phyloP scores from a whole-genome alignment of 2,113 vertebrate genomes.

The Tinamus guttatus region DNA sequence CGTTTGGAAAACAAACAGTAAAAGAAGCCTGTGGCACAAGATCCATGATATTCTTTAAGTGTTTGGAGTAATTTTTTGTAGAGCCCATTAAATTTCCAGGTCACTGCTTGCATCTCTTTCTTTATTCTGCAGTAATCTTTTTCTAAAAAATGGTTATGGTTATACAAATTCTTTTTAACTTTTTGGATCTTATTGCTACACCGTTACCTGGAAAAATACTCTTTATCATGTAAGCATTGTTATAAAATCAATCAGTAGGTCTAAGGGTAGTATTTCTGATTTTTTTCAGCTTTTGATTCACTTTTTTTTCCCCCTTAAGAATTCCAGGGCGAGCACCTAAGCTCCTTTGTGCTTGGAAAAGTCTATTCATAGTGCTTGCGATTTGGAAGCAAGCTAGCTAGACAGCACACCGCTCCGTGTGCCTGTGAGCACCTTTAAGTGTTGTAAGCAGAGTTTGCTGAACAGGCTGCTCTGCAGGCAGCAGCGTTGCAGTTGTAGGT shows the following conservation, averaged over 20 bases:
- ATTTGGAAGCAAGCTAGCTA: not conserved
- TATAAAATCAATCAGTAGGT: not conserved
- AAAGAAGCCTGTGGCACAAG: not conserved
- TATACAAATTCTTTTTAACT: not conserved
- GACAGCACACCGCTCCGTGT: not conserved
- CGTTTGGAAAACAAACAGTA: conserved; percentile 36
- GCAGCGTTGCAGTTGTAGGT: not conserved
- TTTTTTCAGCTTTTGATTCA: not conserved
- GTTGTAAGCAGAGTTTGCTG: not conserved
- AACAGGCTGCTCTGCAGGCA: not conserved
- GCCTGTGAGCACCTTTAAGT: not conserved
- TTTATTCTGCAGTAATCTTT: not conserved
- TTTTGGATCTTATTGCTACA: not conserved
- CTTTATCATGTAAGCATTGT: not conserved
- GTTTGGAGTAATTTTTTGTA: not conserved
- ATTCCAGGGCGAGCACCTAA: not conserved
- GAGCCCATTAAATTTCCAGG: not conserved
- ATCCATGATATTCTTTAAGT: not conserved
- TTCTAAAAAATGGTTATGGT: not conserved
- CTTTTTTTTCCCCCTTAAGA: not conserved
- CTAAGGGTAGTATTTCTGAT: not conserved
- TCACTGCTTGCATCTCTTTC: not conserved
- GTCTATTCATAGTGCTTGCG: not conserved
- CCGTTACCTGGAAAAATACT: not conserved
- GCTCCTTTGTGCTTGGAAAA: not conserved